Percentiles rank a stretch among this genome's conserved stretches.
These are phyloP conservation scores for Neolamprologus brichardi DNA, from an alignment of 2,113 vertebrate species.

Conservation along the genomic window DNA sequence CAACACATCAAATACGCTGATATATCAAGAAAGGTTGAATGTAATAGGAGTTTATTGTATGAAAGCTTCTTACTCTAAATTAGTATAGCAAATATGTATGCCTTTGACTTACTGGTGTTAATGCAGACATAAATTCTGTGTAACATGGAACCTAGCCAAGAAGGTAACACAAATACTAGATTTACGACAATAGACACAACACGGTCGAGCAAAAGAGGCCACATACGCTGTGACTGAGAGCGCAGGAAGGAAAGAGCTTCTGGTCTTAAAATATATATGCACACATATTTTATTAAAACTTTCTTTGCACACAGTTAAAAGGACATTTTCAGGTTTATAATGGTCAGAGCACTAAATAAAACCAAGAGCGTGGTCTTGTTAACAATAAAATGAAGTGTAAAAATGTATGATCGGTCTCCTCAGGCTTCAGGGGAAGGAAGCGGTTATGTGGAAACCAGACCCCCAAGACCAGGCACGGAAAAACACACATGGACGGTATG, in stretches of 20 bases:
- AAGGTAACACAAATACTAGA: background rate
- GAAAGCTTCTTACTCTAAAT: background rate
- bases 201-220: background rate
- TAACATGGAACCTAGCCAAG: background rate
- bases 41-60: background rate
- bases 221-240: background rate
- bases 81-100: background rate
- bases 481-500: constrained; percentile 40
- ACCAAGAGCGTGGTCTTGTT: background rate
- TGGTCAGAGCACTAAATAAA: background rate
- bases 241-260: background rate
- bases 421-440: constrained; percentile 67
- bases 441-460: constrained; percentile 5
- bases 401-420: background rate
- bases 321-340: background rate
- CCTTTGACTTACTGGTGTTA: background rate
- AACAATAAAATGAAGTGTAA: background rate
- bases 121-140: background rate
- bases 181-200: background rate
- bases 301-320: background rate
- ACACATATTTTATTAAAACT: background rate
- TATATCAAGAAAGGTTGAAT: background rate
- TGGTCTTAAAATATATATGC: background rate
- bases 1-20: background rate
- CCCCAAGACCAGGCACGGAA: background rate